Evolutionary conservation across 2,888 invertebrate genomes (phyloP), one percentile per base, ranked within the genome.

Genomic region (Hyalella azteca): DNA sequence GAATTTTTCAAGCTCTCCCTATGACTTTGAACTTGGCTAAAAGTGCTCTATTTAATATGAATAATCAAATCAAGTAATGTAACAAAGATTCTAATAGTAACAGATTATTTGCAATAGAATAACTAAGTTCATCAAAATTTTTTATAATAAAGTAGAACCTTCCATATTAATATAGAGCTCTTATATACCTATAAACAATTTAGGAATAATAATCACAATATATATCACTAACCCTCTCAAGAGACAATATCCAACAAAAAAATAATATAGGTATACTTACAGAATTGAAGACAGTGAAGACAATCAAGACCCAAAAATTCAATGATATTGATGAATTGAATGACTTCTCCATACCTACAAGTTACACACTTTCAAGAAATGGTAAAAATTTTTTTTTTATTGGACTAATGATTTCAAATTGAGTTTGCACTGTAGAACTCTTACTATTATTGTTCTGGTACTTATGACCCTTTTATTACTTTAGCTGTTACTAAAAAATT

Each of bases 211-310:
- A 22, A n/a, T 26, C 26, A 2, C 1, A 54, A 2, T 5, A 54
- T 2, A 54, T n/a, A 22, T 26, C 5, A 7, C 22, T 26, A 1
- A 26, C 11, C 54, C 22, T 15, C 87, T 19, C 41, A 11, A 13
- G 4, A 5, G 73, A 7, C 40, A 39, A 9, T 15, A 22, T 39
- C 26, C 45, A 45, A 15, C 45, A 45, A 45, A 11, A 3, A 54
- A 11, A 26, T n/a, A n/a, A n/a, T n/a, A n/a, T n/a, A 40, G 5
- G 40, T 59, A 54, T 48, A 77, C 36, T 54, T 39, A 76, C 29
- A 26, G 40, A 45, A 29, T 45, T 41, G 22, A 45, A 19, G 26
- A 19, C 19, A 26, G 45, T 15, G 45, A 76, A 13, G 26, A 40
- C n/a, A 26, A 45, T 76, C n/a, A n/a, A 26, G 15, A n/a, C 13